Base-by-base conservation (phyloP, 1,140 invertebrate genomes). In the Anoplolepis gracilipes region DNA sequence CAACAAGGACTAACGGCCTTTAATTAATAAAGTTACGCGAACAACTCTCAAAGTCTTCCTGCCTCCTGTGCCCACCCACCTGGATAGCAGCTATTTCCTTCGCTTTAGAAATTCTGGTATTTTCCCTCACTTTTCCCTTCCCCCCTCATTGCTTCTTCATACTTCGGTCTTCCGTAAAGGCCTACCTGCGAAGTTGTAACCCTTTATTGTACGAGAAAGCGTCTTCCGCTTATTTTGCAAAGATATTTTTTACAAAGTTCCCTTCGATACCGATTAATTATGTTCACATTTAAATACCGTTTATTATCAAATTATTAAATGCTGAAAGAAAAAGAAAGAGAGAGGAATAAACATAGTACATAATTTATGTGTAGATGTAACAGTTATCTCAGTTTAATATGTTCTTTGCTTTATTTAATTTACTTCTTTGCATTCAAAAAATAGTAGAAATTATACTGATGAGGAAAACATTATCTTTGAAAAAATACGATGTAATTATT, bases 21-120 rank as follows among this genome's bases (percentile, higher is more conserved):
- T 94, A 94, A 94, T 94, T 94, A 94, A 94, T 94, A 94, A 94
- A 94, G 93, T 94, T 94, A 93, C 92, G 91, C 90, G 91, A 93
- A 92, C 93, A 94, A 93, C 92, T 93, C 90, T 93, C 90, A 90
- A 93, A 94, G 92, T 93, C 91, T 92, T 91, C 87, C 81, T 70
- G 42, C 85, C 77, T 84, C 87, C 67, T 70, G 78, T 69, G 59
- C 69, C 75, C 81, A 78, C 69, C 85, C 86, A 36, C 77, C 70
- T 67, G 85, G 87, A 79, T 73, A 85, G 87, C 87, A 89, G 88
- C 87, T 84, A 92, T 91, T 89, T 90, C 88, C 87, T 87, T 91
- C 85, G 81, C 90, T 84, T 86, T 86, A 88, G 90, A 93, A 90
- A 93, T 93, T 92, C 91, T 92, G 90, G 90, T 92, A 93, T 92